Base-by-base conservation (phyloP, 2,888 invertebrate species). In the Seira ritae region DNA sequence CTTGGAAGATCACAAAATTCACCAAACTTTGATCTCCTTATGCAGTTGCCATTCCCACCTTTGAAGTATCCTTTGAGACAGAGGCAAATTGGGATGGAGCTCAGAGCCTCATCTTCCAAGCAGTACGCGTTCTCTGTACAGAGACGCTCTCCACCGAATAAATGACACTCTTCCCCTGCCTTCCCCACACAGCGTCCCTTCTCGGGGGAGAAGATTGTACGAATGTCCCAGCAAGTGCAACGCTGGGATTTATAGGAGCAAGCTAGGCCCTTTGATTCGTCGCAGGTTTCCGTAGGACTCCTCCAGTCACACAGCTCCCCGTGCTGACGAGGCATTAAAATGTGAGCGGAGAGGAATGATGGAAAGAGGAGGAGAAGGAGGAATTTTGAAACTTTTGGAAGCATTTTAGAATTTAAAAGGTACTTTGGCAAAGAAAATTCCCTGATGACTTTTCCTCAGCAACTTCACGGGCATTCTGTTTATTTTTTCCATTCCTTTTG, bases 41-140 rank as follows among this genome's bases (percentile, higher is more conserved):
- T 37, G 37, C 86, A 86, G 22, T 73, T 84, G 19, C 86, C 86
- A 66, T 84, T 83, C 62, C 55, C 74, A 37, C 69, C 76, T 67
- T 77, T 82, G 74, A 84, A 86, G 74, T 73, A 86, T 10, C 82
- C 84, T 74, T 84, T 84, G 37, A 84, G 74, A 37, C 86, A 86
- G 10, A 84, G 66, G 55, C 86, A 86, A 37, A 83, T 46, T 17
- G 86, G 86, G 6, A 83, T 42, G 0, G 69, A 74, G 62, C 83
- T 83, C 10, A 84, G 37, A 31, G 69, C 70, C 1, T 65, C 50
- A 31, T 86, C 86, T 60, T 86, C 80, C 20, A 84, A 19, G 24
- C 86, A 86, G 69, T 84, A 83, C 0, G 84, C 79, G 66, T 86
- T 84, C 50, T 84, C 83, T 0, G 84, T 84, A 55, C 86, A 86